Evolutionary conservation across 2,797 vertebrate species (phyloP).

Genomic region (Tympanoctomys barrerae): DNA sequence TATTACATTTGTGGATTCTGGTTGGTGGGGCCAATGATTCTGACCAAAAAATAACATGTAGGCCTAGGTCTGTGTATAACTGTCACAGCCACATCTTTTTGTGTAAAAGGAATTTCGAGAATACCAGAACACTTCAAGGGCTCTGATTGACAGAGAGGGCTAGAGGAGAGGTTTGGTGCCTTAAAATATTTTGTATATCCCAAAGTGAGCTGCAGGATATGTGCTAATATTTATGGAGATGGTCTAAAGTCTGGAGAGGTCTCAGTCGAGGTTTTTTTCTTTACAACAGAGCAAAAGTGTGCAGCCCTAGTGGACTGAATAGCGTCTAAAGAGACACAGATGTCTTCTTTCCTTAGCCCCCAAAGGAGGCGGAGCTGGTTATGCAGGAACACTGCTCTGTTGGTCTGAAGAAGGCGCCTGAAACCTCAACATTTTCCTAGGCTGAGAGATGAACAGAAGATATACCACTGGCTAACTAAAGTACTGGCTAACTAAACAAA

Average conservation of each 20-base stretch:
- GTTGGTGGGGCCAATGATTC: not conserved
- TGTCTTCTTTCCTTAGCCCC: conserved; percentile 44
- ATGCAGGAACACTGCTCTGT: not conserved
- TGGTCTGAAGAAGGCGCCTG: not conserved
- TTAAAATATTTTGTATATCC: conserved; percentile 36
- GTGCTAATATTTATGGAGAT: not conserved
- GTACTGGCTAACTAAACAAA: not conserved
- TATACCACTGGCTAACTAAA: not conserved
- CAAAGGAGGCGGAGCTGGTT: not conserved
- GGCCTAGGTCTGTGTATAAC: not conserved
- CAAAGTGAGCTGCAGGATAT: not conserved
- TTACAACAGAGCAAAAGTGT: not conserved
- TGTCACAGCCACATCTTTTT: not conserved
- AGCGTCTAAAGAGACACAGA: not conserved
- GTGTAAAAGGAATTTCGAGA: not conserved
- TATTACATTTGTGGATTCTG: not conserved
- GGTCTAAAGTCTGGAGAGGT: not conserved
- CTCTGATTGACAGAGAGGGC: not conserved
- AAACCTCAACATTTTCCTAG: not conserved
- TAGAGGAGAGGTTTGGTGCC: not conserved
- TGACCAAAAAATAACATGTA: not conserved
- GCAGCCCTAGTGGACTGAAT: not conserved
- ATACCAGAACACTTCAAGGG: not conserved
- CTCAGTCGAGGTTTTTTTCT: not conserved
- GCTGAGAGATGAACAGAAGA: not conserved